phyloP scores from a whole-genome alignment of 2,888 invertebrate species.

The Drosophila picticornis region DNA sequence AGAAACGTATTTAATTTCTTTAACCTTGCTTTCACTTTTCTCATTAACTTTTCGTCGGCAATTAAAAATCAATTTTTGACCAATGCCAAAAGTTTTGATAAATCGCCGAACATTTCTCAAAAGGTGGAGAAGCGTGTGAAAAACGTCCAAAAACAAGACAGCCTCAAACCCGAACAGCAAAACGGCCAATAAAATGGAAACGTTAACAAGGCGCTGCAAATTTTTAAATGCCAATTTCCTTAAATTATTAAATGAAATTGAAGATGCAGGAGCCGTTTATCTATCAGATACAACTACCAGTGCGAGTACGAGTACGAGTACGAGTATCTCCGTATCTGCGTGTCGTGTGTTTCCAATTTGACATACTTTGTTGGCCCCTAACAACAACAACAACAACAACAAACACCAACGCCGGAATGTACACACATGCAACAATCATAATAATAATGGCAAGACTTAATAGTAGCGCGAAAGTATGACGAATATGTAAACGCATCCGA shows the following conservation, averaged over 20 bases:
- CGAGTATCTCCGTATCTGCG: slow-evolving; percentile 51
- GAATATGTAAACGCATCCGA: slow-evolving; percentile 75
- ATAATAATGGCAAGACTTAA: slow-evolving; percentile 77
- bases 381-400: slow-evolving; percentile 34
- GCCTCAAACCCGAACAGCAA: slow-evolving; percentile 6
- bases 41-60: slow-evolving; percentile 79
- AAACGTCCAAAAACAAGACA: slow-evolving; percentile 48
- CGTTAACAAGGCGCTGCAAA: slow-evolving; percentile 75
- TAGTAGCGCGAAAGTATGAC: slow-evolving; percentile 79
- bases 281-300: slow-evolving; percentile 41
- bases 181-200: slow-evolving; percentile 32
- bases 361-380: slow-evolving; percentile 68
- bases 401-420: slow-evolving; percentile 12
- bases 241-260: slow-evolving; percentile 81
- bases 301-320: not conserved
- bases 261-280: slow-evolving; percentile 70
- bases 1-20: slow-evolving; percentile 74
- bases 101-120: slow-evolving; percentile 69
- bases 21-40: slow-evolving; percentile 82
- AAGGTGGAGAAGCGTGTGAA: slow-evolving; percentile 72
- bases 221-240: slow-evolving; percentile 80
- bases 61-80: slow-evolving; percentile 79
- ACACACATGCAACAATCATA: slow-evolving; percentile 70
- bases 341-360: slow-evolving; percentile 77
- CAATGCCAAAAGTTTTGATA: slow-evolving; percentile 59